These are phyloP conservation scores for Ascidia mentula DNA, from an alignment of 23 tunicate genomes.

Conservation along the genomic window DNA sequence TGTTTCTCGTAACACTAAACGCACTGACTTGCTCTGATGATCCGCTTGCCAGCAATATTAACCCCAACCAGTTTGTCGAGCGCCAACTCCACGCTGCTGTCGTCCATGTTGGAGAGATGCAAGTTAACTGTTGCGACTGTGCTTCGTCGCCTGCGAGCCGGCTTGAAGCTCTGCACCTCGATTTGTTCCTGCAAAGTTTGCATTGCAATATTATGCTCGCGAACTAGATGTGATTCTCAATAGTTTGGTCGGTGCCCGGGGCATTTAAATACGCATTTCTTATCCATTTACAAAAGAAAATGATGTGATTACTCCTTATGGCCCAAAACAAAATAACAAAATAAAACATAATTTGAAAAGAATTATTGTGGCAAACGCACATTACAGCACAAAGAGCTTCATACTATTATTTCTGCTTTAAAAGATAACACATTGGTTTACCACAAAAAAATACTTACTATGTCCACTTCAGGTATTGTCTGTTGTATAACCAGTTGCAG, in stretches of 20 bases:
- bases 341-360: neutral
- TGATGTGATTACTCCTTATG: neutral
- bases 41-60: neutral
- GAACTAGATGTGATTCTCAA: no score
- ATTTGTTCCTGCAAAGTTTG: neutral
- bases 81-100: neutral
- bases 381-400: no score
- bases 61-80: neutral
- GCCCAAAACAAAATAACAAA: neutral
- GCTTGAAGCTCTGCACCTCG: neutral
- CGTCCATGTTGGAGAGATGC: slow-evolving; percentile 6
- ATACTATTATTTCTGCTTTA: no score
- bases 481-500: neutral
- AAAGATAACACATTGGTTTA: no score
- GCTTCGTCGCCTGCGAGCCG: neutral
- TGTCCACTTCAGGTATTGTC: neutral
- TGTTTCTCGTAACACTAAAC: neutral
- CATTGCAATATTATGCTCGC: no score
- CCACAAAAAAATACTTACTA: neutral
- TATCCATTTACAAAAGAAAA: neutral
- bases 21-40: neutral
- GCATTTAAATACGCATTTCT: no score
- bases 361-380: no score
- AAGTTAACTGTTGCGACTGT: neutral
- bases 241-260: no score